Percentiles rank a stretch among this genome's conserved stretches.
Conservation (phyloP, 2,888 invertebrate genomes). For the Sinelater perroti region DNA sequence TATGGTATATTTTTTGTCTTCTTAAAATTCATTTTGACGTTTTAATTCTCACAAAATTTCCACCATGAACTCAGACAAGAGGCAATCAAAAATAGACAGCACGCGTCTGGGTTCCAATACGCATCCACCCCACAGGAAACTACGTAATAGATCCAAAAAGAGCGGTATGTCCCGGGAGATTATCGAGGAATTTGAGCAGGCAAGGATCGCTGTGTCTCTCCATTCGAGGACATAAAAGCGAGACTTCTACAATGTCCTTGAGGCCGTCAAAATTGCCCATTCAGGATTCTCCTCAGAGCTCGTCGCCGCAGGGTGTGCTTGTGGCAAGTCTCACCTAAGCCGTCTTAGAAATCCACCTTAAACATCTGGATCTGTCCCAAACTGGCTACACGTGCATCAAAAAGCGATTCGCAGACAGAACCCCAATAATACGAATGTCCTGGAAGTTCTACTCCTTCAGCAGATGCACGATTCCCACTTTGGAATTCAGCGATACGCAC, state of each 20-base stretch:
- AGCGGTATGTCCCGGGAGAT: constrained; percentile 23
- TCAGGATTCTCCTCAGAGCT: neutral
- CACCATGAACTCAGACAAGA: too few species aligned
- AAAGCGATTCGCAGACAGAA: constrained; percentile 11
- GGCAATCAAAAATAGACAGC: too few species aligned
- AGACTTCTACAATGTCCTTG: constrained; percentile 1
- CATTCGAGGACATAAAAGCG: neutral
- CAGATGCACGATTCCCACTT: constrained; percentile 19
- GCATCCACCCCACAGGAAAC: constrained; percentile 22
- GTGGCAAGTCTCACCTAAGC: constrained; percentile 11
- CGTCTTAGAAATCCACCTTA: constrained; percentile 37
- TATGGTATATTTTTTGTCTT: too few species aligned
- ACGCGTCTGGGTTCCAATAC: too few species aligned
- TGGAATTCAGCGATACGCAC: constrained; percentile 5
- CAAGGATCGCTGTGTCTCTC: neutral
- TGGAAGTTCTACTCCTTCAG: constrained; percentile 37
- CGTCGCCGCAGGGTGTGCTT: neutral
- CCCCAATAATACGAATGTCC: constrained; percentile 22
- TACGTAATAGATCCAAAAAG: constrained; percentile 20
- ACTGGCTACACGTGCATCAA: constrained; percentile 16
- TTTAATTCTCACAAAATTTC: too few species aligned
- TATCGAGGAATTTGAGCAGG: constrained; percentile 4
- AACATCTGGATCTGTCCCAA: constrained; percentile 25
- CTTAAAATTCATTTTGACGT: too few species aligned
- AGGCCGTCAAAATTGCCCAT: neutral